phyloP scores from a whole-genome alignment of 2,888 invertebrate species.

The Epicampocera succincta region DNA sequence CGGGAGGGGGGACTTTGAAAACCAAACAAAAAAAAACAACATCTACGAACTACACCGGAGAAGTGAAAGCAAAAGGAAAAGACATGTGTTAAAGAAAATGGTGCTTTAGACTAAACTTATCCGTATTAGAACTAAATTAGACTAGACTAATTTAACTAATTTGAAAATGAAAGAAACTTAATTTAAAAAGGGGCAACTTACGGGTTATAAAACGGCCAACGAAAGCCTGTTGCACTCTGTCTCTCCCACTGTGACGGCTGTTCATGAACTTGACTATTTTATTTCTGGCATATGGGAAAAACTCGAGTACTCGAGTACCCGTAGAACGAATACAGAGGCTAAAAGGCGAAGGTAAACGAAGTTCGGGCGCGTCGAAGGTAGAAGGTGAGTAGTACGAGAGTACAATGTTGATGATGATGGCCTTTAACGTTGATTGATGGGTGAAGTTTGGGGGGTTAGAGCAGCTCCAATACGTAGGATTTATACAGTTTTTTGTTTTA shows the following conservation, averaged over 20 bases:
- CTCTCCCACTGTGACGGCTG: constrained; percentile 23
- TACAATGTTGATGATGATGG: constrained; percentile 62
- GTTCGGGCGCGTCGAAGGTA: constrained; percentile 28
- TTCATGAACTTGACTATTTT: constrained; percentile 26
- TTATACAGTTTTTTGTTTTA: too few species aligned
- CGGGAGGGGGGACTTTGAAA: constrained; percentile 24
- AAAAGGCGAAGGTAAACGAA: constrained; percentile 40
- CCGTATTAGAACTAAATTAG: constrained; percentile 58
- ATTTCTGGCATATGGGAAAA: constrained; percentile 24
- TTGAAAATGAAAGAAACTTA: constrained; percentile 27
- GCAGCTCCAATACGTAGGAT: constrained; percentile 54
- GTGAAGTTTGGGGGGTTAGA: constrained; percentile 48
- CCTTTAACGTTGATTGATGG: constrained; percentile 49
- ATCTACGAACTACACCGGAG: constrained; percentile 45
- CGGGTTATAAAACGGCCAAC: constrained; percentile 75
- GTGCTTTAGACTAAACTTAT: constrained; percentile 66
- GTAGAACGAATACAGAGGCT: constrained; percentile 13
- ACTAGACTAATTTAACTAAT: constrained; percentile 60
- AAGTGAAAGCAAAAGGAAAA: constrained; percentile 35
- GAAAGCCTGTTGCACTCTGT: constrained; percentile 29
- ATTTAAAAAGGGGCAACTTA: constrained; percentile 75
- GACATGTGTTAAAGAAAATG: constrained; percentile 27
- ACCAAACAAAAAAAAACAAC: constrained; percentile 21
- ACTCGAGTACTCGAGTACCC: too few species aligned
- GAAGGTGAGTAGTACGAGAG: constrained; percentile 58